Base-by-base conservation (phyloP, 2,113 vertebrate species). In the Cynoglossus semilaevis region DNA sequence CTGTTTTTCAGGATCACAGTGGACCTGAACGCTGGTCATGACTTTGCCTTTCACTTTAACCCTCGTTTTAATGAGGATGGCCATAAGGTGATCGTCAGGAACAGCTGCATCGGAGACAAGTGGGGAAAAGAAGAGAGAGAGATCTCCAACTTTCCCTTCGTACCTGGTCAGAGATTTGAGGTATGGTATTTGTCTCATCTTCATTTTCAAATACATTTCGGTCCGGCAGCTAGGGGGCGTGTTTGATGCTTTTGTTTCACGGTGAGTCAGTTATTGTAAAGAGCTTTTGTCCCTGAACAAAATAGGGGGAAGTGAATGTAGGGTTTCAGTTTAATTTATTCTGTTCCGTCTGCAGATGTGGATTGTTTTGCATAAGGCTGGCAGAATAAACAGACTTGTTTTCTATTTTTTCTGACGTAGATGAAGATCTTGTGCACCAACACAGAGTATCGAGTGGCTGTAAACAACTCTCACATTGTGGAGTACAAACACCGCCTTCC, bases 51-150 rank as follows among this genome's bases (percentile, higher is more conserved):
- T 52, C 85, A 87, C 70, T 75, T 87, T 22, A 84, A 85, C 65
- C 72, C 77, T 35, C 81, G 85, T 11, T 87, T 87, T 57, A 83
- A 84, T 1, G 85, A 87, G 3, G 0, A 0, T 0, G 79, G 83
- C 17, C 40, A 0, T 16, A 35, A 74, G 57, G 74, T 51, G 63
- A 62, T 85, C 2, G 55, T 87, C 34, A 66, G 77, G 34, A 87
- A 87, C 80, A 71, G 44, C 67, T 2, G 7, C 17, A 44, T 84
- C 0, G 0, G 1, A 0, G 1, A 41, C 0, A 46, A 15, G 1
- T 87, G 85, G 85, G 85, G 85, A 3, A 16, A 5, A 10, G 85
- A 87, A 43, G 83, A 87, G 62, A 7, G 83, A 9, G 18, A 63
- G 0, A n/a, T 34, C 9, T 0, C 0, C 0, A 0, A 0, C 13